Percentiles rank a stretch among this genome's conserved stretches.
Evolutionary conservation across 2,888 invertebrate genomes (phyloP).

Genomic region (Augiades crinisus): DNA sequence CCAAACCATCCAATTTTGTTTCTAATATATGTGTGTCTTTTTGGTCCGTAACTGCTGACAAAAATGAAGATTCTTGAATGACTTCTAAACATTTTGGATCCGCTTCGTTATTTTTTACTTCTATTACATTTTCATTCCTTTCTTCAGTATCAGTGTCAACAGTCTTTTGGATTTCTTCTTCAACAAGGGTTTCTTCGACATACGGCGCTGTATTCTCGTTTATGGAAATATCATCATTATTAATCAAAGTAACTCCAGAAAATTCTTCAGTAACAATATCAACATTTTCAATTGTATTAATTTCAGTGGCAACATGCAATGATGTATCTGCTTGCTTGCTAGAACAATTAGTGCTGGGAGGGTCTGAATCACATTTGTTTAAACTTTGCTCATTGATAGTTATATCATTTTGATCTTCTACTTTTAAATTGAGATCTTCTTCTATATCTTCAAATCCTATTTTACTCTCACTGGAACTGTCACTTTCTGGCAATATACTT

Average conservation of each 20-base stretch:
- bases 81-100: conserved; percentile 13
- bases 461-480: conserved; percentile 21
- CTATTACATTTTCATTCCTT: conserved; percentile 24
- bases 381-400: conserved; percentile 24
- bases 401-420: conserved; percentile 28
- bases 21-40: conserved; percentile 31
- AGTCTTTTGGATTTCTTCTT: conserved; percentile 4
- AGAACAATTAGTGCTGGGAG: not conserved
- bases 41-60: conserved; percentile 10
- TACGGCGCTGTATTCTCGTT: not conserved
- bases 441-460: conserved; percentile 31
- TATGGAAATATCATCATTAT: conserved; percentile 3
- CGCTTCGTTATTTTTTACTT: not conserved
- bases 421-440: conserved; percentile 38
- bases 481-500: conserved; percentile 19
- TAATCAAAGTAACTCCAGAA: not conserved
- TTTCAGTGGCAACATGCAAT: not conserved
- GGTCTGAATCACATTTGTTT: conserved; percentile 21
- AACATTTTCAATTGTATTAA: conserved; percentile 5
- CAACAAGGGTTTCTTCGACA: not conserved
- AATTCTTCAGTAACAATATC: not conserved
- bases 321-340: conserved; percentile 2
- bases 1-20: conserved; percentile 37
- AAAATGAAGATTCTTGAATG: conserved; percentile 16
- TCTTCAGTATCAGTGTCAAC: conserved; percentile 22